These are phyloP conservation scores for Ciconia stormi DNA, from an alignment of 2,113 vertebrate genomes.

Conservation along the genomic window DNA sequence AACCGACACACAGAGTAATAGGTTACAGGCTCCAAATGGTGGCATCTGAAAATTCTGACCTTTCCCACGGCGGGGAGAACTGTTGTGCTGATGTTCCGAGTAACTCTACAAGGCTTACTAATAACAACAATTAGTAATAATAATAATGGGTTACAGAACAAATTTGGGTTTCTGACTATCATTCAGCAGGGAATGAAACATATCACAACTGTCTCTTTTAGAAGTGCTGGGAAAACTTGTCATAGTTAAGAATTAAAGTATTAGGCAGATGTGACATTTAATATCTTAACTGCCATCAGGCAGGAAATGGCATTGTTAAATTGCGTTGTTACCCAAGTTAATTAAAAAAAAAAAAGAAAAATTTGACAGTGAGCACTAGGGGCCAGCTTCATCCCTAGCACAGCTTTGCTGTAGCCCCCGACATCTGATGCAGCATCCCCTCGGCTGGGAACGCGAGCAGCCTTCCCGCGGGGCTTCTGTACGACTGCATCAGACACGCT, in stretches of 20 bases:
- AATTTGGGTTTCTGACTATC: neutral
- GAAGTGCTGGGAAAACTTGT: slow-evolving; percentile 1
- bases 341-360: neutral
- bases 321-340: neutral
- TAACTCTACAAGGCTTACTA: neutral
- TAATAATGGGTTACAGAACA: neutral
- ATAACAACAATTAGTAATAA: neutral
- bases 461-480: fast-evolving
- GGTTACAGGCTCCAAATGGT: neutral
- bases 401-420: neutral
- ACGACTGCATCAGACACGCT: neutral
- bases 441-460: neutral
- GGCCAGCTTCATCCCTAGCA: neutral
- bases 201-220: neutral
- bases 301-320: neutral
- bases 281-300: neutral
- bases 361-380: neutral
- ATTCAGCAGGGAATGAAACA: neutral
- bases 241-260: neutral
- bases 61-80: neutral
- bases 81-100: neutral
- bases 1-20: neutral
- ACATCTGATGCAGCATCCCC: neutral
- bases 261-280: slow-evolving; percentile 7
- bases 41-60: neutral